phyloP scores from a whole-genome alignment of 2,888 invertebrate genomes.

The Incurvaria masculella region DNA sequence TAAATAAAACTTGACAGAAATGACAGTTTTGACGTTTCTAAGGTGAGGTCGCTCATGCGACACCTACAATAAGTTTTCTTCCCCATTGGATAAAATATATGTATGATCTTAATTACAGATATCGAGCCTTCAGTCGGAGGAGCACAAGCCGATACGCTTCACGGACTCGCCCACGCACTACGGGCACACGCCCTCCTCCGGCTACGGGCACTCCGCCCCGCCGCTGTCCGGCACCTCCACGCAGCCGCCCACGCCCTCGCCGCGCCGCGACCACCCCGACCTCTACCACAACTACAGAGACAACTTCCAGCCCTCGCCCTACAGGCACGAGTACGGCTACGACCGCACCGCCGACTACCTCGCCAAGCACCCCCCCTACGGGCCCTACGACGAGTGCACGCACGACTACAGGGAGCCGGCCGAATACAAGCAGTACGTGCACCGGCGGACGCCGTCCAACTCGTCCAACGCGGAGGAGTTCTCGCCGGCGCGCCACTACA shows the following conservation, averaged over 20 bases:
- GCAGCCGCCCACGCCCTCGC: constrained; percentile 60
- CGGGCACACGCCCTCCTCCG: constrained; percentile 49
- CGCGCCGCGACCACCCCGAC: constrained; percentile 70
- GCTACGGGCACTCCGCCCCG: constrained; percentile 48
- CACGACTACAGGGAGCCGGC: constrained; percentile 40
- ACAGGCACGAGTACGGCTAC: constrained; percentile 34
- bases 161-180: constrained; percentile 74
- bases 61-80: too few relatives aligned
- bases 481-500: constrained; percentile 35
- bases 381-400: constrained; percentile 37
- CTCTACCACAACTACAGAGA: constrained; percentile 52
- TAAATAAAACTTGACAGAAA: too few relatives aligned
- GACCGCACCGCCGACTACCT: constrained; percentile 47
- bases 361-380: constrained; percentile 40
- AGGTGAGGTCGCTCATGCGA: too few relatives aligned
- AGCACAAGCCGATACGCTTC: constrained; percentile 65
- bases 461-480: constrained; percentile 59
- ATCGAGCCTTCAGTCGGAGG: constrained; percentile 48
- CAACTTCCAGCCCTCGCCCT: constrained; percentile 41
- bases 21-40: too few relatives aligned
- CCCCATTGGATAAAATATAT: too few relatives aligned
- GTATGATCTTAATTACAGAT: constrained; percentile 33
- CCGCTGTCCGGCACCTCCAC: constrained; percentile 50
- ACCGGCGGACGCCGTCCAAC: constrained; percentile 76
- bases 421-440: constrained; percentile 46